Base-by-base conservation (phyloP, 2,888 invertebrate species). In the Gortyna flavago region DNA sequence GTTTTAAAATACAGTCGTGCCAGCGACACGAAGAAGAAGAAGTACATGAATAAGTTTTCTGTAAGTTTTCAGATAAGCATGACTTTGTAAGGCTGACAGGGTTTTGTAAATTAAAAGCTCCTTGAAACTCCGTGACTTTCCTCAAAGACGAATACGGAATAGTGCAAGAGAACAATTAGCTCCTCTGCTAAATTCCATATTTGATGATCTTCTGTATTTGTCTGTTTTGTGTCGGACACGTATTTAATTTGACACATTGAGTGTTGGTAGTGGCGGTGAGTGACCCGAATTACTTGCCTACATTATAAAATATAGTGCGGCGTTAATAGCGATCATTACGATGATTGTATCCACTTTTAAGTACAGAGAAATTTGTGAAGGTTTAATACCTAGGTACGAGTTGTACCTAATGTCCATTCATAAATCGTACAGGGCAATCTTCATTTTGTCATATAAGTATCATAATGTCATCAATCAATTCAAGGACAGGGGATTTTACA, bases 281-380 rank as follows among this genome's bases (percentile, higher is more conserved):
- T 72, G 85, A 75, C 85, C 85, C 84, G 75, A 86, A 85, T 86
- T 77, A 80, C 86, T 84, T 84, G 75, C 64, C 77, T 51, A 74
- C 80, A 54, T 79, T 65, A 59, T 64, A 72, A 21, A 61, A 76
- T 59, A 51, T 54, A 59, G 57, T 32, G 57, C 70, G 38, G 41
- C 21, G 66, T n/a, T 85, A 81, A 74, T 78, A 57, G 48, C 44
- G 51, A 59, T 44, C 29, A 65, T 65, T 81, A 77, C 44, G n/a
- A 68, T 65, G n/a, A n/a, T n/a, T n/a, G 41, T 64, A 71, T 1
- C 21, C 44, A 44, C 44, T 65, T 57, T 54, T 41, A 62, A 70
- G 7, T 68, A 16, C 32, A 16, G 29, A 59, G 6, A 13, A 54
- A 61, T 61, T 79, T 62, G 35, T 54, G 21, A 32, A 61, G 35